Evolutionary conservation across 2,888 invertebrate species (phyloP), one percentile per base, ranked within the genome.

Genomic region (Cheilosia urbana): DNA sequence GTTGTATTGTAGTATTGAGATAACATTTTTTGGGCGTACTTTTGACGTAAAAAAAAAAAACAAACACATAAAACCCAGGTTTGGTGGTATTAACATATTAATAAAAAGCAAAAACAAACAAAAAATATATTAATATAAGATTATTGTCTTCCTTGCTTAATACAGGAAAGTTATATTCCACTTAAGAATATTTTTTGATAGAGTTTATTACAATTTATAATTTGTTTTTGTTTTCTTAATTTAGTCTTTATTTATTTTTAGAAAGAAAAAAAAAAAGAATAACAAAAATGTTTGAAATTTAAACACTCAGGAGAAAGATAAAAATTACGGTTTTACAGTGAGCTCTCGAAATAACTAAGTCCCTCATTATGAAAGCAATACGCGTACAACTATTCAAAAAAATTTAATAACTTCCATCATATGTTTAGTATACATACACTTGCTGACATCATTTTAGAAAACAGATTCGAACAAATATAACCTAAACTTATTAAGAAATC

Each of bases 141-240:
- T 85, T 85, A 81, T 85, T 85, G 85, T 85, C 85, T 85, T 85
- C 85, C 85, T 80, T 85, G 85, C 85, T 85, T 85, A 85, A 77
- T 85, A 85, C 85, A 85, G 85, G 85, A 85, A 80, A 81, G 40
- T 72, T 81, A 85, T 85, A 85, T 85, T 85, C 81, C 85, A 81
- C 72, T 77, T 77, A 77, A 84, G 75, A 80, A 72, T 81, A 85
- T 85, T 66, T 85, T 81, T 85, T 85, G 55, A 81, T 77, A 76
- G 69, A 85, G 55, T 85, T 81, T 73, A 60, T 81, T 77, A 72
- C 42, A 47, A 51, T 24, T 9, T 69, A 53, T 65, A 42, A 4
- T 51, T 76, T 27, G 19, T 63, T 17, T 5, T 62, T 58, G 6
- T n/a, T 17, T 49, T 45, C n/a, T 37, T 34, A 45, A 17, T 40